phyloP scores from a whole-genome alignment of 2,113 vertebrate species.

The Burhinus oedicnemus region DNA sequence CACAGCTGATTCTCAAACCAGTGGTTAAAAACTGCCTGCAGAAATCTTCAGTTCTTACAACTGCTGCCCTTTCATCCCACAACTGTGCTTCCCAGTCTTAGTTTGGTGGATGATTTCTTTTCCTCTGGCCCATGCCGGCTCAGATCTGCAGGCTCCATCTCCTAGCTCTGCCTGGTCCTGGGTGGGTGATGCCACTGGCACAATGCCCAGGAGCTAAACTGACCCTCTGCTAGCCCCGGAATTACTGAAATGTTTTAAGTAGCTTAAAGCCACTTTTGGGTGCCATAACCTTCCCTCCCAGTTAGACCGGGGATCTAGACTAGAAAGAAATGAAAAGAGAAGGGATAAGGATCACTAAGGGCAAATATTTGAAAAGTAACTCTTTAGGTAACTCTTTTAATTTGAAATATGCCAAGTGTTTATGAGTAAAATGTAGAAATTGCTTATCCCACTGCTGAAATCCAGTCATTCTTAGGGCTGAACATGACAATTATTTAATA shows the following conservation, averaged over 20 bases:
- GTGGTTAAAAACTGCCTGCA: neutral
- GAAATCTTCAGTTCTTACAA: constrained; percentile 2
- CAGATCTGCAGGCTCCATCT: neutral
- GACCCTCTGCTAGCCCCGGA: neutral
- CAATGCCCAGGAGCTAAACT: neutral
- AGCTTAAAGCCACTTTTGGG: constrained; percentile 1
- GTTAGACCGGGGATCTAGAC: neutral
- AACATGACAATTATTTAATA: neutral
- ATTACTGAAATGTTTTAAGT: neutral
- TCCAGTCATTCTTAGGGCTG: neutral
- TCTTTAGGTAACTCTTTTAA: neutral
- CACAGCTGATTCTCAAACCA: constrained; percentile 25
- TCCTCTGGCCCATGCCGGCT: neutral
- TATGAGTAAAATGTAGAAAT: neutral
- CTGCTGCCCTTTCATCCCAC: neutral
- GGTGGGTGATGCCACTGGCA: neutral
- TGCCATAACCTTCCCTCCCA: neutral
- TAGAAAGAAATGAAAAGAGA: constrained; percentile 20
- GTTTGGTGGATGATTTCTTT: neutral
- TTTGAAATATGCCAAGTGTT: neutral
- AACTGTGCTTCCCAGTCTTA: neutral
- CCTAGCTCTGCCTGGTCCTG: neutral
- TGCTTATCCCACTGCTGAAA: neutral
- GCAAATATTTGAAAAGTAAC: constrained; percentile 3
- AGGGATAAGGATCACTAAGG: neutral